phyloP scores from a whole-genome alignment of 2,888 invertebrate genomes.

The Rotaria sp. region DNA sequence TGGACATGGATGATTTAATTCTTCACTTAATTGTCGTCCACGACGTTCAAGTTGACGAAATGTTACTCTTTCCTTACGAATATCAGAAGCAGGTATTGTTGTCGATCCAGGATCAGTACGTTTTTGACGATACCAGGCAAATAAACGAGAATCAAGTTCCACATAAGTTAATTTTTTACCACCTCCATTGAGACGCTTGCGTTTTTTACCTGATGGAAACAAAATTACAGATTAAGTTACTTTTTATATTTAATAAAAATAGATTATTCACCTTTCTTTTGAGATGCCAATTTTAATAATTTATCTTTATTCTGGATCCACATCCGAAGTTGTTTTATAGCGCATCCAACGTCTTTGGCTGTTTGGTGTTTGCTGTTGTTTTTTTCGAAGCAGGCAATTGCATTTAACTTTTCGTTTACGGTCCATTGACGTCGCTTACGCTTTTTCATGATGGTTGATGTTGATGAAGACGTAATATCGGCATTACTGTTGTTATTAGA shows the following conservation, averaged over 20 bases:
- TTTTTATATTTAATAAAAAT: neutral
- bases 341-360: neutral
- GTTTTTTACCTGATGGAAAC: neutral
- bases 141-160: neutral
- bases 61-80: neutral
- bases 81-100: neutral
- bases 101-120: too few species aligned
- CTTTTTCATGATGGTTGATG: too few species aligned
- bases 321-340: neutral
- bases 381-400: neutral
- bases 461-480: too few species aligned
- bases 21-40: neutral
- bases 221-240: neutral
- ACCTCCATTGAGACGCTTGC: neutral
- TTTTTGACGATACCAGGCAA: too few species aligned
- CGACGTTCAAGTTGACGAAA: conserved; percentile 1
- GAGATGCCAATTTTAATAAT: neutral
- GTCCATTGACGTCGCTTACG: too few species aligned
- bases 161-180: neutral
- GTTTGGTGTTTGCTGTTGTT: neutral
- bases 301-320: neutral
- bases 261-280: neutral
- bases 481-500: too few species aligned
- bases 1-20: neutral
- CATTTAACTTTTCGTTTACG: neutral